Evolutionary conservation across 2,113 vertebrate species (phyloP).

Genomic region (Cynocephalus volans): DNA sequence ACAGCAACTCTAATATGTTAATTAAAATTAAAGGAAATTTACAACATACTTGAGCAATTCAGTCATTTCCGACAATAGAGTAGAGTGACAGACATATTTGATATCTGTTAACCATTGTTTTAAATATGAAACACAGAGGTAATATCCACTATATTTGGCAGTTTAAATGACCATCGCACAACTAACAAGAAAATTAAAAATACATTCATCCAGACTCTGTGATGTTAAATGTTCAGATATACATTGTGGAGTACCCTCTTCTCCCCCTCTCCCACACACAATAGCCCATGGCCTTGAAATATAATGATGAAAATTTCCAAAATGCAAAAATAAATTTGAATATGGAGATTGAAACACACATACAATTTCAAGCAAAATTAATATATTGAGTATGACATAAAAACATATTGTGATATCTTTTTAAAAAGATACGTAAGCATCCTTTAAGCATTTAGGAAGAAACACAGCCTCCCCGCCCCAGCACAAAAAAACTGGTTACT

Average conservation of each 20-base stretch:
- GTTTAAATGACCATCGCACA: neutral
- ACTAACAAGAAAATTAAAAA: slow-evolving; percentile 8
- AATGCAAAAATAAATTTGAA: neutral
- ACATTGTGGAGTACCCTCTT: neutral
- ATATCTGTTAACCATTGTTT: neutral
- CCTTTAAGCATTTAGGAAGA: neutral
- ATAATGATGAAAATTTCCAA: neutral
- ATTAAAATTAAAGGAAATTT: neutral
- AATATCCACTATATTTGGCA: neutral
- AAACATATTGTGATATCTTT: neutral
- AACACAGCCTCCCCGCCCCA: no score
- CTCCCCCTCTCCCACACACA: neutral
- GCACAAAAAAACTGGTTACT: neutral
- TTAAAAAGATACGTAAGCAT: neutral
- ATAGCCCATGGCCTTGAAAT: neutral
- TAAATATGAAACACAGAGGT: neutral
- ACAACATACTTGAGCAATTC: neutral
- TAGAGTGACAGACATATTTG: neutral
- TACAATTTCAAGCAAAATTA: neutral
- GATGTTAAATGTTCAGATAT: neutral
- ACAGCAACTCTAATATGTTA: neutral
- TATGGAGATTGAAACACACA: neutral
- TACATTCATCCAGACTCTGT: neutral
- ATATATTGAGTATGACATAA: neutral
- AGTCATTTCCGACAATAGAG: neutral